A percentile compares a stretch with the other conserved stretches of the same genome.
Evolutionary conservation across 2,113 vertebrate species (phyloP).

Genomic region (Abramis brama): DNA sequence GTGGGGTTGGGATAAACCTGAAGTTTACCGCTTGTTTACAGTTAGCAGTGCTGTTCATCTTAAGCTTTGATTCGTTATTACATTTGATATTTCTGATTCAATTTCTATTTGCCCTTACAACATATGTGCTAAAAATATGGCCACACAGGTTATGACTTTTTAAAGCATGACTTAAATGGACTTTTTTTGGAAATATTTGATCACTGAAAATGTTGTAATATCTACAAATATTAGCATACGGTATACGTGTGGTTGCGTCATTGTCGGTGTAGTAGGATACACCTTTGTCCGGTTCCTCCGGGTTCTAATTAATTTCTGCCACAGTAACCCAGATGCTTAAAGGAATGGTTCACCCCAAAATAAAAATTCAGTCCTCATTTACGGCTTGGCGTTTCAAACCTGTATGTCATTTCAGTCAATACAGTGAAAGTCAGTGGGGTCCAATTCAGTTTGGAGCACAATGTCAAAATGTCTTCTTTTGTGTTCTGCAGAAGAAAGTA

Average conservation of each 20-base stretch:
- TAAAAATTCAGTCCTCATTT: neutral
- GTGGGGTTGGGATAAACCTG: neutral
- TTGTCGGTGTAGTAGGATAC: neutral
- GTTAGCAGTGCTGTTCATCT: neutral
- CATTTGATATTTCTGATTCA: neutral
- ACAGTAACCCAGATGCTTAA: slow-evolving; percentile 64
- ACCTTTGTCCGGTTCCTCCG: neutral
- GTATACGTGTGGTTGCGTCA: neutral
- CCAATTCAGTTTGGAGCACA: neutral
- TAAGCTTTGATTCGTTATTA: neutral
- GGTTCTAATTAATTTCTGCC: neutral
- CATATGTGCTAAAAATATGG: neutral
- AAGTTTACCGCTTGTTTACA: neutral
- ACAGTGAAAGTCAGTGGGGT: neutral
- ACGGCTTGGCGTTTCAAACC: neutral
- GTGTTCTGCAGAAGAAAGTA: neutral
- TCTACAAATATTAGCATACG: neutral
- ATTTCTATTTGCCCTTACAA: no score
- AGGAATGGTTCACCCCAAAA: neutral
- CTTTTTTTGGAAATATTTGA: neutral
- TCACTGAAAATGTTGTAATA: neutral
- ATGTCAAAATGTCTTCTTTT: neutral
- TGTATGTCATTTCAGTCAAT: neutral
- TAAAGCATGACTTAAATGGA: neutral
- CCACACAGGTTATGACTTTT: neutral